Percentiles rank a stretch among this genome's conserved stretches.
Evolutionary conservation across 2,797 vertebrate species (phyloP).

Genomic region (Sebastes aleutianus): DNA sequence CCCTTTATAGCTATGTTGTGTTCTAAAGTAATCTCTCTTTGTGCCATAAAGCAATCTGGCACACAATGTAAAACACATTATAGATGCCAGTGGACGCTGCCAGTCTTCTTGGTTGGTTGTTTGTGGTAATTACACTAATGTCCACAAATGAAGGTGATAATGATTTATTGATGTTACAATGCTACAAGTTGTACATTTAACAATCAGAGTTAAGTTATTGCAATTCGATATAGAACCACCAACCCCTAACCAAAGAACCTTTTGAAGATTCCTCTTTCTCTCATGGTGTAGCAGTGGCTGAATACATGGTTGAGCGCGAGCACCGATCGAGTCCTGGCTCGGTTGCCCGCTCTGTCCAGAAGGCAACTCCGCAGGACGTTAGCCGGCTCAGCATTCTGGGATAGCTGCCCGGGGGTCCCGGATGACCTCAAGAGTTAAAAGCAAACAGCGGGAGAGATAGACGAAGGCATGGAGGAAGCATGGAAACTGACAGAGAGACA

Average conservation of each 20-base stretch:
- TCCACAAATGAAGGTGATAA: constrained; percentile 33
- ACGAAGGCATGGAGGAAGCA: constrained; percentile 72
- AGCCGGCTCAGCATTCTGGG: constrained; percentile 82
- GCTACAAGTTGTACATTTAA: constrained; percentile 13
- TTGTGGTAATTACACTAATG: constrained; percentile 36
- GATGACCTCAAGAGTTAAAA: constrained; percentile 86
- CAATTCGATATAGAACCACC: constrained; percentile 3
- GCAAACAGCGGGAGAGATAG: constrained; percentile 81
- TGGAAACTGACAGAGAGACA: constrained; percentile 70
- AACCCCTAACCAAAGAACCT: constrained; percentile 7
- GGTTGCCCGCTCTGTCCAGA: constrained; percentile 76
- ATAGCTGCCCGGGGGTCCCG: constrained; percentile 83
- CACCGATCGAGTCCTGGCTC: constrained; percentile 75
- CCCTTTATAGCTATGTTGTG: background rate
- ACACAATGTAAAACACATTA: constrained; percentile 13
- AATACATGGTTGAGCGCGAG: constrained; percentile 61
- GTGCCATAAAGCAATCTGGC: constrained; percentile 34
- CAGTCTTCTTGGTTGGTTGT: constrained; percentile 23
- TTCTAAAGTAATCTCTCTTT: constrained; percentile 20
- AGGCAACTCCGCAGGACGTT: constrained; percentile 81
- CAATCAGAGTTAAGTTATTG: constrained; percentile 14
- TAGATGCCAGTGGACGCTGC: constrained; percentile 36
- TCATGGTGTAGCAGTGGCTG: constrained; percentile 37
- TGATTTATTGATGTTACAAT: constrained; percentile 24
- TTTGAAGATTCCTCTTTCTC: constrained; percentile 29